Evolutionary conservation across 35 echinoderm and acorn worm genomes (phyloP).

Genomic region (Chiridota heheva): DNA sequence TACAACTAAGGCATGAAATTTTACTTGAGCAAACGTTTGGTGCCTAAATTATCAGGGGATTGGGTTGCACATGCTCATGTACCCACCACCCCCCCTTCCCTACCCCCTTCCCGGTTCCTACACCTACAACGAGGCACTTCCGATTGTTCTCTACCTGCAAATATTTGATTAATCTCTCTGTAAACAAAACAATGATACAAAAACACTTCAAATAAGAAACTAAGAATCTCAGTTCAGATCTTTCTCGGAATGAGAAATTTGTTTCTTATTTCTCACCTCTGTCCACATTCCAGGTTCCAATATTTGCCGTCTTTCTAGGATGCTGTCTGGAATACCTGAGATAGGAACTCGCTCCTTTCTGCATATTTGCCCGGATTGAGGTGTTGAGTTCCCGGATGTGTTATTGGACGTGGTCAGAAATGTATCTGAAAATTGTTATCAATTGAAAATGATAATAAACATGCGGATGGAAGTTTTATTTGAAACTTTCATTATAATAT

Average conservation of each 20-base stretch:
- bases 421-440: neutral
- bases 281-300: slow-evolving; percentile 71
- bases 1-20: too few relatives aligned
- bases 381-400: neutral
- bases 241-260: neutral
- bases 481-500: neutral
- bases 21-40: too few relatives aligned
- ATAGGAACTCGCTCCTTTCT: slow-evolving; percentile 51
- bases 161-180: neutral
- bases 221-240: too few relatives aligned
- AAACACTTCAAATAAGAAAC: too few relatives aligned
- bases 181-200: too few relatives aligned
- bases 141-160: neutral
- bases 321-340: slow-evolving; percentile 61
- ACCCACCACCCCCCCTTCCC: neutral
- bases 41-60: neutral
- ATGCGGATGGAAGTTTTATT: neutral
- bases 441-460: neutral
- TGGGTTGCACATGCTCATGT: neutral
- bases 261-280: slow-evolving; percentile 32
- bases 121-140: neutral
- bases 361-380: neutral
- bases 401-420: slow-evolving; percentile 7
- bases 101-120: neutral
- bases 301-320: slow-evolving; percentile 45